Base-by-base conservation (phyloP, 2,888 invertebrate species). In the Noctua janthina region DNA sequence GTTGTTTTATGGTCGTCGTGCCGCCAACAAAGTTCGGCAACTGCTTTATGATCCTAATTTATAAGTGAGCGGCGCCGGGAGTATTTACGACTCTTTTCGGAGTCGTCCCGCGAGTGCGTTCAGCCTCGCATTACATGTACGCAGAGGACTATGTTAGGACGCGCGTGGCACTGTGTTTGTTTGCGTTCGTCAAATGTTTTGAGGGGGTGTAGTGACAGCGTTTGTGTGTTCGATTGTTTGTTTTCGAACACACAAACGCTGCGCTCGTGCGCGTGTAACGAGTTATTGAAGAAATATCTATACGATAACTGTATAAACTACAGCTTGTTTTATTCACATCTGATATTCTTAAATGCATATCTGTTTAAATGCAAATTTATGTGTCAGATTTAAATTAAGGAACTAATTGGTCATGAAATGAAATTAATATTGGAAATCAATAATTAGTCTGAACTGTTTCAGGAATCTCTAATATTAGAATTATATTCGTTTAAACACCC, bases 11-110 rank as follows among this genome's bases (percentile, higher is more conserved):
- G 96, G 93, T 93, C 96, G 95, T 94, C 95, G 95, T 94, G 96
- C 94, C 94, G 94, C 95, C 94, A 95, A 95, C 96, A 96, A 97
- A 97, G 94, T 97, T 96, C 94, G 95, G 94, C 95, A 96, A 96
- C 95, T 96, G 96, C 95, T 97, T 97, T 97, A 97, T 97, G 96
- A 96, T 96, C 95, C 96, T 96, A 97, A 97, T 97, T 97, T 97
- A 96, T 97, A 97, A 97, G 96, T 96, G 95, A 96, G 95, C 95
- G 95, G 94, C 94, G 95, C 92, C 95, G 95, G 92, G 93, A 93
- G 95, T 95, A 95, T 95, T 95, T 95, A 95, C 94, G 95, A 95
- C 95, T 96, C 96, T 96, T 96, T 96, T 95, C 94, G 94, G 91
- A 92, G 92, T 91, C 92, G 93, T 95, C 96, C 94, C 95, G 93